These are phyloP conservation scores for Tuta absoluta DNA, from an alignment of 2,888 invertebrate species.

Conservation along the genomic window DNA sequence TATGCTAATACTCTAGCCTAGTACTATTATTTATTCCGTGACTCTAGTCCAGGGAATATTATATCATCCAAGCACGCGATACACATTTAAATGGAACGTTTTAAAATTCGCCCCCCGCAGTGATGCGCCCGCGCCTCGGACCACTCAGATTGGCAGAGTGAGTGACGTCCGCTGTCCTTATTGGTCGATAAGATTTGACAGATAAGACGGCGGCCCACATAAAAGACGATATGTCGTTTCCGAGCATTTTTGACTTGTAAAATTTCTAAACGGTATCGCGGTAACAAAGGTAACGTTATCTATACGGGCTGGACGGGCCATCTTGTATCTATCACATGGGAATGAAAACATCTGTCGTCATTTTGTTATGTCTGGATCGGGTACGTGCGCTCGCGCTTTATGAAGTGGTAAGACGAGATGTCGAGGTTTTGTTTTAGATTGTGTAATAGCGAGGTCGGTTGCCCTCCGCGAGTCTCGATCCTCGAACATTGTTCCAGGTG, in stretches of 20 bases:
- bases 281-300: constrained; percentile 60
- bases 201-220: constrained; percentile 74
- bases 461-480: constrained; percentile 48
- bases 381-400: constrained; percentile 58
- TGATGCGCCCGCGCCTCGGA: constrained; percentile 59
- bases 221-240: constrained; percentile 73
- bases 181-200: constrained; percentile 79
- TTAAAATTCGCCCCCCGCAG: constrained; percentile 74
- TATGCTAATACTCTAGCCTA: constrained; percentile 59
- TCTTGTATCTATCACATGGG: constrained; percentile 68
- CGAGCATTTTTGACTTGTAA: constrained; percentile 68
- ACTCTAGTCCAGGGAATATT: constrained; percentile 48
- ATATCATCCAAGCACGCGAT: constrained; percentile 73
- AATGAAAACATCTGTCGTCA: constrained; percentile 77
- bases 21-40: no score
- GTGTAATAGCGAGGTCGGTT: constrained; percentile 62
- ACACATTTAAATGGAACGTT: constrained; percentile 54
- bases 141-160: constrained; percentile 73
- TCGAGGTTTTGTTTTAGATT: constrained; percentile 58
- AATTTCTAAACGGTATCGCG: constrained; percentile 70
- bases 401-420: constrained; percentile 53
- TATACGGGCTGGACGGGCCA: constrained; percentile 45
- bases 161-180: constrained; percentile 79
- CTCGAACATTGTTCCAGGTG: constrained; percentile 57
- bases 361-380: constrained; percentile 57